These are phyloP conservation scores for Musca vetustissima DNA, from an alignment of 1,140 invertebrate genomes.

Conservation along the genomic window DNA sequence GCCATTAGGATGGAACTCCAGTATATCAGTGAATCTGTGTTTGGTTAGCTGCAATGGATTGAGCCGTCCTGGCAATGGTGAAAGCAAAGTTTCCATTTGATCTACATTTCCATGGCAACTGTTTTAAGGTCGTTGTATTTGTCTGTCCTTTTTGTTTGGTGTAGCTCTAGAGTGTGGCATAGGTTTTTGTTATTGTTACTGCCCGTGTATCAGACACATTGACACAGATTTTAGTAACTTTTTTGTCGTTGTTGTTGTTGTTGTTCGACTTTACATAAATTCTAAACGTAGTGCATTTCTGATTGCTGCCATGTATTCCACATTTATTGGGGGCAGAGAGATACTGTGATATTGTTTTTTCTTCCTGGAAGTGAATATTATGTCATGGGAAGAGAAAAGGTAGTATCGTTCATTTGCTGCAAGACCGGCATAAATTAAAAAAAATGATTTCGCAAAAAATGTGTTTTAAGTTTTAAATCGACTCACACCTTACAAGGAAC, in stretches of 20 bases:
- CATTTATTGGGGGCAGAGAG: too few species aligned
- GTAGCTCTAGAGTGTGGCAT: too few species aligned
- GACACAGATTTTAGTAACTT: slow-evolving; percentile 13
- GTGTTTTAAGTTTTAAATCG: too few species aligned
- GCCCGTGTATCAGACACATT: not conserved
- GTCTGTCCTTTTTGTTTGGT: not conserved
- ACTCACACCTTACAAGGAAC: too few species aligned
- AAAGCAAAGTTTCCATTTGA: slow-evolving; percentile 20
- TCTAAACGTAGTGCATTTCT: not conserved
- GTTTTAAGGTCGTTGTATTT: slow-evolving; percentile 1
- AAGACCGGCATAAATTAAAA: too few species aligned
- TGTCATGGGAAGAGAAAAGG: too few species aligned
- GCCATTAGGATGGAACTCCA: not conserved
- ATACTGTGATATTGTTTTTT: too few species aligned
- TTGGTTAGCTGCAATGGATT: not conserved
- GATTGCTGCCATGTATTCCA: slow-evolving; percentile 2
- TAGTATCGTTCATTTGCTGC: too few species aligned
- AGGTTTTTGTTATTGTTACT: not conserved
- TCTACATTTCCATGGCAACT: slow-evolving; percentile 8
- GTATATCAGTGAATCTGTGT: not conserved
- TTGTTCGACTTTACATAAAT: not conserved
- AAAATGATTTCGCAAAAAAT: too few species aligned
- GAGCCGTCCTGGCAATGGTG: slow-evolving; percentile 10
- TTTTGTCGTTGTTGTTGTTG: not conserved
- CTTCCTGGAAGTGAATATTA: too few species aligned